Percentiles rank a stretch among this genome's conserved stretches.
phyloP scores from a whole-genome alignment of 2,888 invertebrate genomes.

The Oscheius onirici region DNA sequence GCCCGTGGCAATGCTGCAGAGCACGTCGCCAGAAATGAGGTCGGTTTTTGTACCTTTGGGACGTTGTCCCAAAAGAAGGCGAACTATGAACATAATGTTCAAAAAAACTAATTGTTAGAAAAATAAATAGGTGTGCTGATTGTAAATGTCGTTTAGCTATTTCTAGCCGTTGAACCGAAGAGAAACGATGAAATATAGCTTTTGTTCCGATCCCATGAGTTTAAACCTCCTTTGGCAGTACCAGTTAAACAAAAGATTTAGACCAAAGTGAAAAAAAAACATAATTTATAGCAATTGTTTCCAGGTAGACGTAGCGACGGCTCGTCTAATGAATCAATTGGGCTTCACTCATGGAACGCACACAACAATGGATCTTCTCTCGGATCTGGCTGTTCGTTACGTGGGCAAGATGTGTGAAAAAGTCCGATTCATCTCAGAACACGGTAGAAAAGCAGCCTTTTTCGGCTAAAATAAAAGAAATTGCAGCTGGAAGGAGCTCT shows the following conservation, averaged over 20 bases:
- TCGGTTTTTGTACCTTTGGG: neutral
- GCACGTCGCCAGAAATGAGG: constrained; percentile 19
- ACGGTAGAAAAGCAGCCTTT: constrained; percentile 5
- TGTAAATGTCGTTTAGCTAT: too few species aligned
- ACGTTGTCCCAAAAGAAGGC: too few species aligned
- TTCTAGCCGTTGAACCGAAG: too few species aligned
- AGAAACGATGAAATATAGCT: too few species aligned
- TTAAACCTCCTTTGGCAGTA: too few species aligned
- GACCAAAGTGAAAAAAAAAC: neutral
- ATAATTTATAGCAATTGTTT: neutral
- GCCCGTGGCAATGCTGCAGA: constrained; percentile 4
- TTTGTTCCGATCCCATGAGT: too few species aligned
- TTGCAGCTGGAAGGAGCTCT: constrained; percentile 26
- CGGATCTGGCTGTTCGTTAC: constrained; percentile 20
- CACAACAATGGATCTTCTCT: constrained; percentile 14
- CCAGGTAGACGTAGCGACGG: constrained; percentile 22
- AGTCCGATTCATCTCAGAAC: constrained; percentile 19
- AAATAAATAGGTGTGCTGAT: too few species aligned
- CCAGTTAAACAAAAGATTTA: neutral
- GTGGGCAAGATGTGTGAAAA: constrained; percentile 25
- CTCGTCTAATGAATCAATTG: constrained; percentile 20
- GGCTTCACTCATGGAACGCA: constrained; percentile 30
- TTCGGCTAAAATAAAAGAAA: neutral
- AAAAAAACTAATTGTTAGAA: too few species aligned
- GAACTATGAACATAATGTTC: too few species aligned